Conservation (phyloP, 1,140 invertebrate species). For the Metopolophium dirhodum region DNA sequence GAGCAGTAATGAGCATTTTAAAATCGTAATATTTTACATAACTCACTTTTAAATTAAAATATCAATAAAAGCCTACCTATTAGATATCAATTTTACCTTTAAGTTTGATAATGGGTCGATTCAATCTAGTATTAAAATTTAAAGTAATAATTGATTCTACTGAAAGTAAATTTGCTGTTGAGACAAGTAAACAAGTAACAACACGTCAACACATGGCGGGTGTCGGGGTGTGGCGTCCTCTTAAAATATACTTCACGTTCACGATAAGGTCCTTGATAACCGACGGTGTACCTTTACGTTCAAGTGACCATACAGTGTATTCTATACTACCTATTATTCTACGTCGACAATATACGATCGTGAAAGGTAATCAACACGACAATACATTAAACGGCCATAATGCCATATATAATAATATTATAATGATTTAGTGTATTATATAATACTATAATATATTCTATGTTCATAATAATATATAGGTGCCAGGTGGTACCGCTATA, state of each 20-base stretch:
- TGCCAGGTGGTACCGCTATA: background rate
- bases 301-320: background rate
- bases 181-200: background rate
- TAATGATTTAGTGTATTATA: background rate
- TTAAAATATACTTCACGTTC: background rate
- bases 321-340: background rate
- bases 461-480: background rate
- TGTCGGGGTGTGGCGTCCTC: background rate
- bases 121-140: background rate
- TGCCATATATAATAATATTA: background rate
- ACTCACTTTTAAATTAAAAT: background rate
- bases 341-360: background rate
- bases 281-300: background rate
- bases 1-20: no score
- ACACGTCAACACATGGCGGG: no score
- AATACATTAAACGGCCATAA: background rate
- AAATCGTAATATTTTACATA: background rate
- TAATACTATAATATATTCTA: background rate
- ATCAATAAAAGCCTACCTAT: background rate
- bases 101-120: background rate
- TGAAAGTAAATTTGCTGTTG: background rate
- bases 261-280: background rate
- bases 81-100: background rate
- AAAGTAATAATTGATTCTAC: background rate
- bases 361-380: background rate